phyloP scores from a whole-genome alignment of 1,140 invertebrate species.

The Hycleus cichorii region DNA sequence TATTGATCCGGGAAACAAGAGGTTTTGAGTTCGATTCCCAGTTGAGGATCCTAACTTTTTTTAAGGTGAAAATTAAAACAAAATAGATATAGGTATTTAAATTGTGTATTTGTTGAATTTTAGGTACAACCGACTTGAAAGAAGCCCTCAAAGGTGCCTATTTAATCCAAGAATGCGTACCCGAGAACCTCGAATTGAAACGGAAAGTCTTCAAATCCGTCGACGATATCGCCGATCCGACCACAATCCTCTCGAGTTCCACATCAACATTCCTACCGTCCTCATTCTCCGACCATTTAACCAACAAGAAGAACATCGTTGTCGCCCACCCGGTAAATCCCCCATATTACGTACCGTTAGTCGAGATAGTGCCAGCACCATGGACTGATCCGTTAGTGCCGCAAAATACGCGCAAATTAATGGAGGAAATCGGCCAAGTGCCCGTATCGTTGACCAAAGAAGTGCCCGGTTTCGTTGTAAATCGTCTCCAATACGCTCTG shows the following conservation, averaged over 20 bases:
- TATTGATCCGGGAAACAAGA: too few species aligned
- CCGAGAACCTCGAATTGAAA: constrained; percentile 82
- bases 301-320: constrained; percentile 51
- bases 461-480: constrained; percentile 87
- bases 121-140: constrained; percentile 58
- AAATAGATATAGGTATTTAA: too few species aligned
- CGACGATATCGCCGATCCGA: constrained; percentile 64
- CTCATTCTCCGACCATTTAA: constrained; percentile 69
- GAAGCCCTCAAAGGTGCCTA: constrained; percentile 63
- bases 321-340: constrained; percentile 95
- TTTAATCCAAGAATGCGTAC: constrained; percentile 86
- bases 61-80: too few species aligned
- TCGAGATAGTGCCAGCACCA: constrained; percentile 89
- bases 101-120: background rate
- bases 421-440: constrained; percentile 83
- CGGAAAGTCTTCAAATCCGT: constrained; percentile 69
- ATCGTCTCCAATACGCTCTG: constrained; percentile 92
- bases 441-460: constrained; percentile 81
- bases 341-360: constrained; percentile 89
- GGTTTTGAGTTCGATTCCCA: too few species aligned
- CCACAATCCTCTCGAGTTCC: constrained; percentile 79
- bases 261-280: constrained; percentile 87
- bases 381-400: constrained; percentile 73
- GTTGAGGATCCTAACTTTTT: too few species aligned
- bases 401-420: constrained; percentile 54